Percentiles rank a stretch among this genome's conserved stretches.
Evolutionary conservation across 2,888 invertebrate species (phyloP).

Genomic region (Phengaris arion): DNA sequence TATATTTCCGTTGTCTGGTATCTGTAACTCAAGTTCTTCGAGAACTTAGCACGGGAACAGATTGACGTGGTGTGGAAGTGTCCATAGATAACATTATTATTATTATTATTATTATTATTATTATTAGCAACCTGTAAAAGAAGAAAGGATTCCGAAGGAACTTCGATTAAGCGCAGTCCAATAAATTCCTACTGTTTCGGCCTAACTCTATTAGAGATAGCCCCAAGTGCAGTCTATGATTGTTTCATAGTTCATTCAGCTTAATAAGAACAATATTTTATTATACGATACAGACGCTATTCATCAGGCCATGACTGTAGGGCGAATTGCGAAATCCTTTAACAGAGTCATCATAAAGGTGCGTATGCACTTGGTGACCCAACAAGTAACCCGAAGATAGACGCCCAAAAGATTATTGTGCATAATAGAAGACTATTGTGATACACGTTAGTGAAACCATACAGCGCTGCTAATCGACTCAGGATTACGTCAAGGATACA

Average conservation of each 20-base stretch:
- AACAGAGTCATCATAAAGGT: conserved; percentile 47
- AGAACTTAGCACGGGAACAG: too few relatives aligned
- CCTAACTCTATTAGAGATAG: conserved; percentile 10
- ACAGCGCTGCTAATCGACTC: too few relatives aligned
- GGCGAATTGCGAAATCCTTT: conserved; percentile 40
- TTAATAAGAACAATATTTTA: conserved; percentile 13
- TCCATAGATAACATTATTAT: too few relatives aligned
- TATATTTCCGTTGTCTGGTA: too few relatives aligned
- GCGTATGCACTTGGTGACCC: conserved; percentile 38
- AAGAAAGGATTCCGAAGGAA: background rate
- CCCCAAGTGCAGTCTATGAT: background rate
- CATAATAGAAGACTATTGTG: too few relatives aligned
- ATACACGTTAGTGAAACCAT: too few relatives aligned
- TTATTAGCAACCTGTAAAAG: background rate
- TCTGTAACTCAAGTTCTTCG: too few relatives aligned
- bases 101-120: too few relatives aligned
- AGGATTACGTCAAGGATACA: too few relatives aligned
- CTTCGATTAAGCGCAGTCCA: background rate
- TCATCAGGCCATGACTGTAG: background rate
- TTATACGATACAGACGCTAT: background rate
- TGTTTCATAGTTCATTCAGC: conserved; percentile 22
- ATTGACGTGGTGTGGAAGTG: too few relatives aligned
- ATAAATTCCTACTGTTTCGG: conserved; percentile 6
- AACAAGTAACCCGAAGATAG: too few relatives aligned
- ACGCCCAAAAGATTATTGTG: too few relatives aligned